phyloP scores from a whole-genome alignment of 2,113 vertebrate species.

The Dicerorhinus sumatrensis region DNA sequence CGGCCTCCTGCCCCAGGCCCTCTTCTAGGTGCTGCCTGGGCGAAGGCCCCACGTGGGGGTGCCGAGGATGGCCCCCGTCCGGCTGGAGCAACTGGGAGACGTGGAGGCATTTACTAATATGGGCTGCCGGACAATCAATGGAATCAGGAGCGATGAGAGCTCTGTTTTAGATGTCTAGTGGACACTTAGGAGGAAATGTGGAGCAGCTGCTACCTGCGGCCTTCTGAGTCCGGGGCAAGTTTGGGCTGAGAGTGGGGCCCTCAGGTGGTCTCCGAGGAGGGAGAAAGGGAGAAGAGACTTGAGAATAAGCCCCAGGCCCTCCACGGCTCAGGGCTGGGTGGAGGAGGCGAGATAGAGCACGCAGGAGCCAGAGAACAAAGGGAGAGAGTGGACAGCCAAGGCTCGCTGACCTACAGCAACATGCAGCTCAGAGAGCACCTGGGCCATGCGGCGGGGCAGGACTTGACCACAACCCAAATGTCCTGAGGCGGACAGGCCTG shows the following conservation, averaged over 20 bases:
- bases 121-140: fast-evolving
- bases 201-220: not conserved
- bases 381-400: too few relatives aligned
- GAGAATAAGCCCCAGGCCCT: not conserved
- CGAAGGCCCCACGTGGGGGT: not conserved
- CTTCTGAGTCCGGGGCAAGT: not conserved
- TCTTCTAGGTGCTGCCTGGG: not conserved
- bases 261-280: not conserved
- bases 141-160: not conserved
- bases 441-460: not conserved
- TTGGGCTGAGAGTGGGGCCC: not conserved
- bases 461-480: too few relatives aligned
- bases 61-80: fast-evolving
- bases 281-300: not conserved
- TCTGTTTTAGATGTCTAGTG: too few relatives aligned
- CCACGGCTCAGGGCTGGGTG: not conserved
- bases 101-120: too few relatives aligned
- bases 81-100: fast-evolving
- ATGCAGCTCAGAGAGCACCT: too few relatives aligned
- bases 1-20: not conserved
- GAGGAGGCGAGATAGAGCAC: not conserved
- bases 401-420: not conserved
- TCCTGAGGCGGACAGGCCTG: too few relatives aligned
- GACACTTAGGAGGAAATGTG: not conserved
- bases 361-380: not conserved